These are phyloP conservation scores for Spialia ferax DNA, from an alignment of 2,888 invertebrate genomes.

Conservation along the genomic window DNA sequence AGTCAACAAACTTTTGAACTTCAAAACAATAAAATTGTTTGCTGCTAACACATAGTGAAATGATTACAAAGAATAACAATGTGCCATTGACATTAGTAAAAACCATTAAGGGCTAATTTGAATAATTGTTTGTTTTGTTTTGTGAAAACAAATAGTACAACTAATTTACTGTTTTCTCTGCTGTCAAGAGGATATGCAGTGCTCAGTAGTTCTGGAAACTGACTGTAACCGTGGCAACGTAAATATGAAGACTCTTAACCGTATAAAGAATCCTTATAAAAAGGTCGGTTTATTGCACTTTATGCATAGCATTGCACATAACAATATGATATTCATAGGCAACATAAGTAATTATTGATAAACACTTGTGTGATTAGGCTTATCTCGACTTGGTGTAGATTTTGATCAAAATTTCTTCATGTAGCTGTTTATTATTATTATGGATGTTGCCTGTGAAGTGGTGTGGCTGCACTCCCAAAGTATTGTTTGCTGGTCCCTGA, in stretches of 20 bases:
- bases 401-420: conserved; percentile 42
- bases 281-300: conserved; percentile 73
- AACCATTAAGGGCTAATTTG: conserved; percentile 27
- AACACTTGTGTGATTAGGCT: conserved; percentile 40
- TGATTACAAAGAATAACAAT: conserved; percentile 24
- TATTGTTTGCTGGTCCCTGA: conserved; percentile 56
- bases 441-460: conserved; percentile 21
- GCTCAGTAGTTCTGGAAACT: conserved; percentile 78
- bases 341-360: conserved; percentile 54
- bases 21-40: conserved; percentile 30
- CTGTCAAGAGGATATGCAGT: conserved; percentile 83
- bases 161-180: conserved; percentile 66
- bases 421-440: conserved; percentile 46
- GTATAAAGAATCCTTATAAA: conserved; percentile 78
- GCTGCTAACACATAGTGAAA: conserved; percentile 6
- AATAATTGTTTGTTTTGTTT: conserved; percentile 36
- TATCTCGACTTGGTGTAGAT: conserved; percentile 30
- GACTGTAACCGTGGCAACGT: conserved; percentile 73
- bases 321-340: conserved; percentile 62
- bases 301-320: conserved; percentile 47
- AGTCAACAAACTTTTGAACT: conserved; percentile 33
- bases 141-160: conserved; percentile 33
- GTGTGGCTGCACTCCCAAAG: background rate
- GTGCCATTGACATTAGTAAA: conserved; percentile 21
- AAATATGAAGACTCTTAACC: conserved; percentile 81